phyloP scores from a whole-genome alignment of 2,797 vertebrate species.

The Manis javanica region DNA sequence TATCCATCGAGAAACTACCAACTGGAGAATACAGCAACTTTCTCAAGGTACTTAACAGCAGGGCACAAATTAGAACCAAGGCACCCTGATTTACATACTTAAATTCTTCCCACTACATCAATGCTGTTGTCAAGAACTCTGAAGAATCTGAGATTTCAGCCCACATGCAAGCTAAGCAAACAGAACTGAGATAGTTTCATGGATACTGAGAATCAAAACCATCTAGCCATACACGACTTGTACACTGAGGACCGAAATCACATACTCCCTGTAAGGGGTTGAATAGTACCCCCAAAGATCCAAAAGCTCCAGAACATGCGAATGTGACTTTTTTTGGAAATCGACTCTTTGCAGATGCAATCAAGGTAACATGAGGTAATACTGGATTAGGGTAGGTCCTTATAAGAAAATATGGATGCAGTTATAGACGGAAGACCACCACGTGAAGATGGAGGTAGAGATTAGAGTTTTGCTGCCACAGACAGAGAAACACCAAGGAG shows the following conservation, averaged over 20 bases:
- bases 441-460: neutral
- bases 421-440: neutral
- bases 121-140: neutral
- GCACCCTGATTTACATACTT: neutral
- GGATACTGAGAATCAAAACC: neutral
- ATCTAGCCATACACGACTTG: neutral
- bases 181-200: neutral
- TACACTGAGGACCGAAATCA: neutral
- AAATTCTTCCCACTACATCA: neutral
- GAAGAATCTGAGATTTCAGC: conserved; percentile 9
- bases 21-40: neutral
- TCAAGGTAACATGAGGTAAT: neutral
- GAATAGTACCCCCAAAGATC: neutral
- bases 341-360: neutral
- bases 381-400: neutral
- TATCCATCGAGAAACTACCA: neutral
- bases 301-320: neutral
- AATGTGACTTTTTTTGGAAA: neutral
- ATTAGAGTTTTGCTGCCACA: neutral
- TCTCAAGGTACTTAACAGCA: neutral
- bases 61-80: neutral
- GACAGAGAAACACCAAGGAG: neutral
- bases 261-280: neutral
- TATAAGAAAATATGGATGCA: neutral
- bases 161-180: neutral